Evolutionary conservation across 2,113 vertebrate species (phyloP), one percentile per base, ranked within the genome.

Genomic region (Perca flavescens): DNA sequence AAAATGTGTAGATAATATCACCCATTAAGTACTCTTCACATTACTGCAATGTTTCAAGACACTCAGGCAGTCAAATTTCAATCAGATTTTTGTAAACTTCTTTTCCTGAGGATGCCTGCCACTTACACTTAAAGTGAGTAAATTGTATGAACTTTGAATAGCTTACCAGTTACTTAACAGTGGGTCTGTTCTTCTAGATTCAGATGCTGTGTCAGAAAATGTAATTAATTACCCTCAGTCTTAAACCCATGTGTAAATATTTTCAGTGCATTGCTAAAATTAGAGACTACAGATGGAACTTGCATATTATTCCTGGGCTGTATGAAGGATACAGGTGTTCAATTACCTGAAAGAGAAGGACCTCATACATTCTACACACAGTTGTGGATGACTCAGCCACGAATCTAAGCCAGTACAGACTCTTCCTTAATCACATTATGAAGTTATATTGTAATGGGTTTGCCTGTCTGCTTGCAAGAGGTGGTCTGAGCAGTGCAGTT

Each of bases 231-330:
- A 22, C 52, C 25, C 49, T 63, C 43, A 0, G 14, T 68, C 36
- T 49, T 54, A 72, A 70, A 75, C 58, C 54, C 53, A 54, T 28
- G 64, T 77, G 73, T 56, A 69, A 36, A 81, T 66, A 15, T 70
- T 0, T 77, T 16, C n/a, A 25, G 40, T 36, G 13, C n/a, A 2
- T 3, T 50, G n/a, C 58, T 69, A 31, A 66, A 66, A 71, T 80
- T 31, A 58, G 57, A 68, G n/a, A 11, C 31, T 58, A 52, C 77
- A 68, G 50, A 66, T 66, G 31, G 40, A 69, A 22, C 12, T 43
- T 9, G 1, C 53, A 57, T 25, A 63, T 82, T 60, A 77, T 77
- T 72, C 49, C 19, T 31, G 54, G 17, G 60, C 79, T 67, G 19
- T 43, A 14, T 49, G 60, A 72, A 3, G 74, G 21, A 50, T 57